Evolutionary conservation across 1,140 invertebrate species (phyloP), one percentile per base, ranked within the genome.

Genomic region (Aphaenogaster floridana): DNA sequence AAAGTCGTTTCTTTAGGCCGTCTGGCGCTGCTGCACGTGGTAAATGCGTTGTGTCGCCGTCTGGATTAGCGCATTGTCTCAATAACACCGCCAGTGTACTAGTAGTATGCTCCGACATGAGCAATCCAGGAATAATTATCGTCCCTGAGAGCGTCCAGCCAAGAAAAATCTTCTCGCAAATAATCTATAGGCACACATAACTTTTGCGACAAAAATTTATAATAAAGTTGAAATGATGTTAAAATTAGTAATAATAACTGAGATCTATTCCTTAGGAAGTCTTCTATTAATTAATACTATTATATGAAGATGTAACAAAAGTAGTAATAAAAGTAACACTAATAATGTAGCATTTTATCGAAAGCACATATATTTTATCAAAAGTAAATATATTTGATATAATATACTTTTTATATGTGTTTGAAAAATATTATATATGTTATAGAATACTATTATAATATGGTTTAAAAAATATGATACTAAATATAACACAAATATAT

Each of bases 101-200:
- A 8, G 96, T 96, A 5, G 96, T 96, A 76, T 96, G 95, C 57
- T 95, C 94, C 0, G 96, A 96, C 94, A 97, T 96, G 4, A 97
- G 91, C 59, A 97, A 89, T 11, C 96, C 96, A 45, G 96, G 96
- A 88, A 96, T 95, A 85, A 97, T 95, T n/a, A 97, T 94, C 34
- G 95, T 96, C 48, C 96, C 96, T 2, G 96, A 96, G 66, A 96
- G 93, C 21, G 96, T 95, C 96, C 96, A 96, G 0, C 96, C 96
- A 42, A 97, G 93, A 90, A 97, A 97, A 69, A 97, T 96, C 89
- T 96, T 97, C 87, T 97, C 96, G 88, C 97, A 97, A 28, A 97
- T 94, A 21, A 96, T 95, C 94, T 97, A 95, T 6, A 93, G 92
- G 59, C 0, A 84, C 17, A 68, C 45, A 63, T 61, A 74, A 59